Evolutionary conservation across 2,797 vertebrate genomes (phyloP).

Genomic region (Myotis vivesi): DNA sequence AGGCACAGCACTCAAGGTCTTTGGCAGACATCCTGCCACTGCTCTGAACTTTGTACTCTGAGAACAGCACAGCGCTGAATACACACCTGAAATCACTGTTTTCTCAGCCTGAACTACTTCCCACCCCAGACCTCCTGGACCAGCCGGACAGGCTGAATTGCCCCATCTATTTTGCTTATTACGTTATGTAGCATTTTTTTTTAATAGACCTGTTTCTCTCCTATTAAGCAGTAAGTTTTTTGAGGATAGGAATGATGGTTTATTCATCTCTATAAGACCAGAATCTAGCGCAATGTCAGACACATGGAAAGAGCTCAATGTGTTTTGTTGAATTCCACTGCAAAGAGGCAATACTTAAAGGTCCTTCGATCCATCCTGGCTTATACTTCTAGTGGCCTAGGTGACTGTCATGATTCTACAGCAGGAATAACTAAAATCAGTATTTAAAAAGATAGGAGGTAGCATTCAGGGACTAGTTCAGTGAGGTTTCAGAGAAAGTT

Average conservation of each 20-base stretch:
- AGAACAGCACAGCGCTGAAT: not conserved
- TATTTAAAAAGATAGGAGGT: not conserved
- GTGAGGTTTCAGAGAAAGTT: not conserved
- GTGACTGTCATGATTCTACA: not conserved
- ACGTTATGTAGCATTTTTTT: not conserved
- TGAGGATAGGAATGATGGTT: not conserved
- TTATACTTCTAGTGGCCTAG: not conserved
- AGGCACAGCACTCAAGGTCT: not conserved
- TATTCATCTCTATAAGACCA: not conserved
- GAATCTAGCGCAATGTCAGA: not conserved
- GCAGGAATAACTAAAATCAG: not conserved
- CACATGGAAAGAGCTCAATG: not conserved
- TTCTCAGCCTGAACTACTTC: not conserved
- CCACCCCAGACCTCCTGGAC: not conserved
- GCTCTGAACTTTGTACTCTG: slow-evolving; percentile 20
- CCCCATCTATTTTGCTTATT: not conserved
- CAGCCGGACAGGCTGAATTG: not conserved
- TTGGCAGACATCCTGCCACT: not conserved
- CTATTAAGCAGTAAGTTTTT: not conserved
- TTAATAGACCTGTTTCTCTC: not conserved
- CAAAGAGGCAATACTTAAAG: not conserved
- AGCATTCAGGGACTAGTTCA: not conserved
- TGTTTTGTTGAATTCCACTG: not conserved
- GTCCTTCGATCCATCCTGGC: not conserved
- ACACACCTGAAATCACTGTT: not conserved